These are phyloP conservation scores for Piliocolobus tephrosceles DNA, from an alignment of 2,113 vertebrate genomes.

Conservation along the genomic window DNA sequence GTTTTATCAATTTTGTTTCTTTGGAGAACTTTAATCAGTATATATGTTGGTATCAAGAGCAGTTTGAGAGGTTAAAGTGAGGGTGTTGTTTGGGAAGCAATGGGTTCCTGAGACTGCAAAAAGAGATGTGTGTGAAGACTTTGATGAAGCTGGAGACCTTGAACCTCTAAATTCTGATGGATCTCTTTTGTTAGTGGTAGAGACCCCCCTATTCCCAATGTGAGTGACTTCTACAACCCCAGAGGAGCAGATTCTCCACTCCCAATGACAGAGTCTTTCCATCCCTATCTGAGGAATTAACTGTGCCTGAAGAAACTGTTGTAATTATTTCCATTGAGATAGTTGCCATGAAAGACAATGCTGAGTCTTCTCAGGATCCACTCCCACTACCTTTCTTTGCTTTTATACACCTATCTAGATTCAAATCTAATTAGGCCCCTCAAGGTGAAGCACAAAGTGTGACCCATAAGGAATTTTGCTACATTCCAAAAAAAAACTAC, in stretches of 20 bases:
- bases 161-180: not conserved
- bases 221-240: not conserved
- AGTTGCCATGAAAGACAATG: not conserved
- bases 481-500: not conserved
- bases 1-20: not conserved
- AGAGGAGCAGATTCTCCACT: too few relatives aligned
- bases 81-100: not conserved
- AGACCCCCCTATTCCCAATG: not conserved
- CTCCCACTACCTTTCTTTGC: not conserved
- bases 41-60: not conserved
- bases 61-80: not conserved
- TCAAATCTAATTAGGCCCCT: not conserved
- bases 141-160: not conserved
- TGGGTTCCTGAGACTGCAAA: not conserved
- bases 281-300: not conserved
- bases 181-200: not conserved
- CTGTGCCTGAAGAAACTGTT: not conserved
- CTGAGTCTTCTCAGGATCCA: not conserved
- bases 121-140: not conserved
- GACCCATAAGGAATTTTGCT: not conserved
- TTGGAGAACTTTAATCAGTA: not conserved
- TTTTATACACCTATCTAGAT: not conserved
- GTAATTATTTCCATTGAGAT: not conserved
- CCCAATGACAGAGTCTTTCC: not conserved
- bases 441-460: not conserved